Base-by-base conservation (phyloP, 2,113 vertebrate genomes). In the Aptenodytes patagonicus region DNA sequence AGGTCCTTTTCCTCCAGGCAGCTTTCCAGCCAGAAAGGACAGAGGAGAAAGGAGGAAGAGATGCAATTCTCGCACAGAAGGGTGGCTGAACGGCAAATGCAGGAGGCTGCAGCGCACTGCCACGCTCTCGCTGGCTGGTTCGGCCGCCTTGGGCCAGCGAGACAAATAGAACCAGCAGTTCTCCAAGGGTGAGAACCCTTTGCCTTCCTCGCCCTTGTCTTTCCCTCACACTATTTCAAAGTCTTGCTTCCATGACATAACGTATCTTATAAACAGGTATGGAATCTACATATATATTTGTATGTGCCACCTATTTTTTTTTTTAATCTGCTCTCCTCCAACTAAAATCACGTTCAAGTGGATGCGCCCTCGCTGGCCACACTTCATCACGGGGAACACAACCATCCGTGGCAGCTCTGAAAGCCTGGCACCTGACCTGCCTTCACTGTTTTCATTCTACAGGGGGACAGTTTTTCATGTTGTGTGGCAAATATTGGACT, bases 401-500 rank as follows among this genome's bases (percentile, higher is more conserved):
- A 32, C 49, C 68, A 44, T 10, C 55, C 32, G 19, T 13, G 17
- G 68, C 61, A 71, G 76, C n/a, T 78, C 90, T 71, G 83, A 90
- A 80, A 83, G 70, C 29, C 24, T 34, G 44, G 47, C 65, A 85
- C 54, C 51, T 80, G 76, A 92, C 91, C 90, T 70, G 91, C 91
- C 69, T 65, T 92, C 77, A 55, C 47, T 61, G 88, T 49, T 70
- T 70, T 66, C 60, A 19, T 60, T 94, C 61, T n/a, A 58, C 11
- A n/a, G 57, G 60, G 77, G 83, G 54, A 69, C 44, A 72, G 69
- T 49, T 89, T 95, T 85, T 72, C 86, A 80, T 85, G 79, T 73
- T 66, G 68, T 19, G 31, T 36, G 72, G 83, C 82, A 95, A 94
- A 95, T 46, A 89, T 5, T 76, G 89, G 57, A 76, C 51, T 55